Conservation (phyloP, 2,888 invertebrate genomes). For the Lochmaea crataegi region DNA sequence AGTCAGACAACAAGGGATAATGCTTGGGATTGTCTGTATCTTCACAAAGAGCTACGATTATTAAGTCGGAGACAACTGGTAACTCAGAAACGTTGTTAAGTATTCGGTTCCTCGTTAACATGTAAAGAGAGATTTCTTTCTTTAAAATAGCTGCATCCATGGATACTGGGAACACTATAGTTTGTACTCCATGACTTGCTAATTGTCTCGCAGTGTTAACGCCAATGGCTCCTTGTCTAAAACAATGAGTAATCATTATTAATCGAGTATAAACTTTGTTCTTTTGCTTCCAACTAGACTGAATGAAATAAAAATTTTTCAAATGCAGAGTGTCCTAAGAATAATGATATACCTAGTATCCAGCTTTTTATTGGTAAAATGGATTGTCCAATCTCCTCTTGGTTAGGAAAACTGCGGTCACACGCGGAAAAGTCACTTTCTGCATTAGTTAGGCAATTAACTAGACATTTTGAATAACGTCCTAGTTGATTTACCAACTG, state of each 20-base stretch:
- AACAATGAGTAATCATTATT: slow-evolving; percentile 29
- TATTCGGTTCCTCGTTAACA: slow-evolving; percentile 73
- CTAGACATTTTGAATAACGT: too few species aligned
- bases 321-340: too few species aligned
- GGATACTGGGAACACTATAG: slow-evolving; percentile 66
- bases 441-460: too few species aligned
- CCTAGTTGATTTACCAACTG: too few species aligned
- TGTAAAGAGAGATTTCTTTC: slow-evolving; percentile 76
- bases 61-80: slow-evolving; percentile 68
- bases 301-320: too few species aligned
- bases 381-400: too few species aligned
- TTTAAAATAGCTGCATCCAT: slow-evolving; percentile 65
- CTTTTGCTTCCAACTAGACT: too few species aligned
- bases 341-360: too few species aligned
- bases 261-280: too few species aligned
- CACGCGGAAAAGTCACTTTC: too few species aligned
- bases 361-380: too few species aligned
- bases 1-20: slow-evolving; percentile 71
- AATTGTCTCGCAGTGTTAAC: slow-evolving; percentile 83
- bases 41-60: slow-evolving; percentile 69
- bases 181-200: slow-evolving; percentile 83
- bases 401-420: too few species aligned
- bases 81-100: slow-evolving; percentile 68
- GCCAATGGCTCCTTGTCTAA: slow-evolving; percentile 73
- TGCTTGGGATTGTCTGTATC: slow-evolving; percentile 62